Base-by-base conservation (phyloP, 2,113 vertebrate species). In the Diphyllodes magnificus region DNA sequence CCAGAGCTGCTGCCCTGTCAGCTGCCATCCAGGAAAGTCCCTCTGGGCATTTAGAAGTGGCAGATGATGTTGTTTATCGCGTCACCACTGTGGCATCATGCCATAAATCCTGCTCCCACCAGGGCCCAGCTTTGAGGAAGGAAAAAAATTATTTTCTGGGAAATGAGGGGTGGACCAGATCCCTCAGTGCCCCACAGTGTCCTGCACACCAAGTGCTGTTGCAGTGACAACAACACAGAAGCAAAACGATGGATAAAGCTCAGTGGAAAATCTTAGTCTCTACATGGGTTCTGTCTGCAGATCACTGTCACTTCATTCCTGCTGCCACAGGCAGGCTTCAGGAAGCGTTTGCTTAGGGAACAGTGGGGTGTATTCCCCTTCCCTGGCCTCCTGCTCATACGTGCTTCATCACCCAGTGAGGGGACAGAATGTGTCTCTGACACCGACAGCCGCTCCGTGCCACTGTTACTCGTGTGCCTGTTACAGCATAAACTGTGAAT, bases 191-290 rank as follows among this genome's bases (percentile, higher is more conserved):
- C 50, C 56, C 65, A 6, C 1, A 8, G n/a, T 25, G 61, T 65
- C n/a, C 90, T 51, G 66, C 50, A 61, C 78, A 60, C 61, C 40
- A 14, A 54, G 56, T 63, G 27, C 84, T 84, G 54, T 8, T 54
- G 47, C 56, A n/a, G 47, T 28, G 73, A 76, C 60, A 73, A 7
- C 68, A 57, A 11, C 64, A 35, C 2, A 37, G 83, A 47, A 79
- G 65, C 24, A 28, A 88, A 93, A 47, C 15, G 25, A 93, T 86
- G 91, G 72, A 63, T 66, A 73, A 78, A 40, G 19, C 69, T n/a
- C 44, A 42, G 81, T 72, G 93, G 87, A 95, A 95, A 94, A 82
- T 87, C 59, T 95, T 69, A 82, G 59, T 89, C 30, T 47, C 81
- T 77, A 49, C 84, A 68, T 19, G 61, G 81, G 40, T 64, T 91